Percentiles rank a stretch among this genome's conserved stretches.
Evolutionary conservation across 2,113 vertebrate species (phyloP).

Genomic region (Lutjanus erythropterus): DNA sequence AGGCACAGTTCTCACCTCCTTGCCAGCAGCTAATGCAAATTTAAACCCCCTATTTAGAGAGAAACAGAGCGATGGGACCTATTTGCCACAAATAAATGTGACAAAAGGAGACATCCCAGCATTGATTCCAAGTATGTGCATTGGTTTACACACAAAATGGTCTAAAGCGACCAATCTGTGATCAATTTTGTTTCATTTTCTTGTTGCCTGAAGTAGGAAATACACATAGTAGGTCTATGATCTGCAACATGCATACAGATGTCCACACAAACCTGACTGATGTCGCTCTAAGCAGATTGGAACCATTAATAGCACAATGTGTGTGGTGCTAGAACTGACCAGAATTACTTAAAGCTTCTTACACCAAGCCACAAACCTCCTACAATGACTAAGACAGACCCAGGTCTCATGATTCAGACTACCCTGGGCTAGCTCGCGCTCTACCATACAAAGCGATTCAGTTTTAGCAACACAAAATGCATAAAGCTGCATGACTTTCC

Average conservation of each 20-base stretch:
- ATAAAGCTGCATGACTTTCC: conserved; percentile 36
- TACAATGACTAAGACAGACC: conserved; percentile 57
- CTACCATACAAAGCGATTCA: conserved; percentile 19
- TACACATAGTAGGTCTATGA: conserved; percentile 7
- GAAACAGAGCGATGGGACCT: not conserved
- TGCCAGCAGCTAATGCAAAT: conserved; percentile 4
- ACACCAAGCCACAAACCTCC: conserved; percentile 65
- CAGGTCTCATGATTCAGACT: conserved; percentile 67
- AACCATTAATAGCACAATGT: conserved; percentile 56
- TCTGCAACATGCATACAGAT: conserved; percentile 50
- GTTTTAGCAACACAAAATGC: conserved; percentile 22
- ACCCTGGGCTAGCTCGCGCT: conserved; percentile 40
- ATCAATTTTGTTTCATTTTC: conserved; percentile 46
- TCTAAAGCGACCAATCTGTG: not conserved
- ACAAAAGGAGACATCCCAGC: not conserved
- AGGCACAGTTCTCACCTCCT: not conserved
- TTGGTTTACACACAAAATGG: conserved; percentile 15
- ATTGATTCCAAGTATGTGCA: not conserved
- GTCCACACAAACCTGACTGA: conserved; percentile 53
- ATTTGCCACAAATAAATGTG: not conserved
- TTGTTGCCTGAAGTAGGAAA: not conserved
- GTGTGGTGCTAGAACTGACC: conserved; percentile 54
- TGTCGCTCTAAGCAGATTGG: conserved; percentile 70
- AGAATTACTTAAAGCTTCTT: conserved; percentile 81
- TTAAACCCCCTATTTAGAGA: not conserved